Percentiles rank a stretch among this genome's conserved stretches.
Conservation (phyloP, 1,140 invertebrate species). For the Euglossa dilemma region DNA sequence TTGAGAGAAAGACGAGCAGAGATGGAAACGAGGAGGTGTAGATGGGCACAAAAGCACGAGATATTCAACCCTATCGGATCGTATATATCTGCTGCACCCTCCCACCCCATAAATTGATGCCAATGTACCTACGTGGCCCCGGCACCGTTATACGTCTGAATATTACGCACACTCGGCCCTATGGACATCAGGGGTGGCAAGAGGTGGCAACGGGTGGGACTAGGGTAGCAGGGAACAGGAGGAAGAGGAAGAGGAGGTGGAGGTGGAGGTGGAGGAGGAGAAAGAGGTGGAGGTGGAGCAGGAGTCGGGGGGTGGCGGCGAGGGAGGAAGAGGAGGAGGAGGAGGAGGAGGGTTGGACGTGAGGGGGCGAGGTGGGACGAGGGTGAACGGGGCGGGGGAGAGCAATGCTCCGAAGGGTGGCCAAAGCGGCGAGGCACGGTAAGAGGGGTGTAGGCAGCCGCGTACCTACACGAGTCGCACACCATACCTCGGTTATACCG, state of each 20-base stretch:
- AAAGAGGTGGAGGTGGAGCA: background rate
- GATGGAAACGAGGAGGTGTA: slow-evolving; percentile 65
- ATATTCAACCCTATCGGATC: slow-evolving; percentile 75
- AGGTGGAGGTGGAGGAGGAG: background rate
- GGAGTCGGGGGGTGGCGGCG: background rate
- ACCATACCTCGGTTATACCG: slow-evolving; percentile 70
- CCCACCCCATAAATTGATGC: slow-evolving; percentile 78
- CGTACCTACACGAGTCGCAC: slow-evolving; percentile 70
- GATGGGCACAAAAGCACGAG: slow-evolving; percentile 74
- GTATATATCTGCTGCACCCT: slow-evolving; percentile 73
- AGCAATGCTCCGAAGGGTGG: slow-evolving; percentile 19
- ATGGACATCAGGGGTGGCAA: slow-evolving; percentile 47
- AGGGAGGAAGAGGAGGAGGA: background rate
- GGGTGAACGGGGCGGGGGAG: background rate
- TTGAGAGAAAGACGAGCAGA: slow-evolving; percentile 51
- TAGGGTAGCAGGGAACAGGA: slow-evolving; percentile 24
- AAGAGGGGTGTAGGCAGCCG: slow-evolving; percentile 52
- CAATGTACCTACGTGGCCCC: slow-evolving; percentile 76
- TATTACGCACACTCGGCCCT: slow-evolving; percentile 76
- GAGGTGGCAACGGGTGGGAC: slow-evolving; percentile 37
- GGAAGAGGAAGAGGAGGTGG: slow-evolving; percentile 17
- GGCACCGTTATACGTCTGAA: slow-evolving; percentile 77
- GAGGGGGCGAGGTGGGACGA: background rate
- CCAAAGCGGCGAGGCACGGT: slow-evolving; percentile 42
- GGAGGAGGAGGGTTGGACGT: background rate